A percentile compares a stretch with the other conserved stretches of the same genome.
phyloP scores from a whole-genome alignment of 2,113 vertebrate genomes.

The Scomber colias region DNA sequence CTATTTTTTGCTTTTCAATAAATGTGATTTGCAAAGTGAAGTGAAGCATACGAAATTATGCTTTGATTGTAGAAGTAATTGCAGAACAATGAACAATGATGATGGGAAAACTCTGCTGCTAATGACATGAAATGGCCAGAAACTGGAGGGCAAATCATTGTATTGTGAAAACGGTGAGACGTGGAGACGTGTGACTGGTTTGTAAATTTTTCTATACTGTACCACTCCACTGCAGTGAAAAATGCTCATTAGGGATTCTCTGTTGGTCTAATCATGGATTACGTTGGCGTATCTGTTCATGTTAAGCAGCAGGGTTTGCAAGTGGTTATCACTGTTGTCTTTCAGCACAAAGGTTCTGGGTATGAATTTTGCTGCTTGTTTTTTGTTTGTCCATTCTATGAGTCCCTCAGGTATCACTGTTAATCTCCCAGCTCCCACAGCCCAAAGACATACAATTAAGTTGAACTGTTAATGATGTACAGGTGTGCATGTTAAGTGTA shows the following conservation, averaged over 20 bases:
- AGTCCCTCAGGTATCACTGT: constrained; percentile 6
- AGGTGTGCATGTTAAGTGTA: too few relatives aligned
- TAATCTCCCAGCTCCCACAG: too few relatives aligned
- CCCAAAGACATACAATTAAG: constrained; percentile 1
- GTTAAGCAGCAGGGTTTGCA: too few relatives aligned
- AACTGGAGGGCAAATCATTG: constrained; percentile 20
- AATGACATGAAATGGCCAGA: constrained; percentile 43
- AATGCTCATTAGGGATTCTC: constrained; percentile 7
- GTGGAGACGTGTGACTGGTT: constrained; percentile 6
- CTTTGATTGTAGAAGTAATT: constrained; percentile 55
- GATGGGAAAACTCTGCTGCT: constrained; percentile 35
- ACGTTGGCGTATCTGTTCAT: too few relatives aligned
- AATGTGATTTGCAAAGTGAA: constrained; percentile 52
- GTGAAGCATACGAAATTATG: constrained; percentile 39
- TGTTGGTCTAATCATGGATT: too few relatives aligned
- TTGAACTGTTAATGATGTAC: not conserved
- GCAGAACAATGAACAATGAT: constrained; percentile 27
- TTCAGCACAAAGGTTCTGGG: not conserved
- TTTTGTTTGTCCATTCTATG: too few relatives aligned
- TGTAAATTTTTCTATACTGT: constrained; percentile 3
- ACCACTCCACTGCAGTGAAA: constrained; percentile 4
- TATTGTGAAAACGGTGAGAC: constrained; percentile 20
- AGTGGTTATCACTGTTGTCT: not conserved
- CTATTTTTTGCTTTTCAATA: constrained; percentile 44
- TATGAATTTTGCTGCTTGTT: too few relatives aligned